Conservation (phyloP, 1,140 invertebrate species). For the Drosophila pachea region DNA sequence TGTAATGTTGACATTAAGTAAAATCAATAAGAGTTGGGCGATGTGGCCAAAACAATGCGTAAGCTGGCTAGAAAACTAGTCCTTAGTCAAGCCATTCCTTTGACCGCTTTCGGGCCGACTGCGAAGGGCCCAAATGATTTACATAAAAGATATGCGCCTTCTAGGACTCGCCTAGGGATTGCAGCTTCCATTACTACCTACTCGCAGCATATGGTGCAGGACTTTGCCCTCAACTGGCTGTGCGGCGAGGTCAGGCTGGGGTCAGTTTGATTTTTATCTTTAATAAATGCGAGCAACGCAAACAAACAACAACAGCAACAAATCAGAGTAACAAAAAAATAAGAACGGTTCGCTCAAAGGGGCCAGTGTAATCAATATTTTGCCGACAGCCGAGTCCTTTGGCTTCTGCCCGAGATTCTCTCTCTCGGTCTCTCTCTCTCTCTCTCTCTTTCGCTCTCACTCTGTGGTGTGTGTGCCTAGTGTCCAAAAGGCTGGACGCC, state of each 20-base stretch:
- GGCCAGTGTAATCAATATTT: slow-evolving; percentile 72
- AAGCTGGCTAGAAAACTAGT: neutral
- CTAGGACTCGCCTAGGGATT: too few species aligned
- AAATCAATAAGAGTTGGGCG: too few species aligned
- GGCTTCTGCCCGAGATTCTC: slow-evolving; percentile 7
- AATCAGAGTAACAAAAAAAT: slow-evolving; percentile 22
- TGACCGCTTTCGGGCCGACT: too few species aligned
- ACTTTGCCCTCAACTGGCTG: slow-evolving; percentile 11
- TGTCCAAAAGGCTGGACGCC: slow-evolving; percentile 30
- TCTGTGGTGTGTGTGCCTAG: neutral
- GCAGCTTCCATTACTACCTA: neutral
- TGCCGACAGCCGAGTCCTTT: slow-evolving; percentile 51
- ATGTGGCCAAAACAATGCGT: too few species aligned
- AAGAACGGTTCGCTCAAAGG: slow-evolving; percentile 31
- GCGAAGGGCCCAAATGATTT: too few species aligned
- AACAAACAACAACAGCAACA: slow-evolving; percentile 32
- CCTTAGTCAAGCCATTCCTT: too few species aligned
- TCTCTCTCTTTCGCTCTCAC: neutral
- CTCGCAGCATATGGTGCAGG: slow-evolving; percentile 3
- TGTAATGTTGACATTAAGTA: too few species aligned
- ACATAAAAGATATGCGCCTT: neutral
- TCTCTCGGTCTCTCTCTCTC: too few species aligned
- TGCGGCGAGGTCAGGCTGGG: slow-evolving; percentile 47
- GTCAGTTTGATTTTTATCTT: slow-evolving; percentile 67
- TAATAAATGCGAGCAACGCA: slow-evolving; percentile 48